Evolutionary conservation across 1,140 invertebrate species (phyloP).

Genomic region (Brachionus calyciflorus): DNA sequence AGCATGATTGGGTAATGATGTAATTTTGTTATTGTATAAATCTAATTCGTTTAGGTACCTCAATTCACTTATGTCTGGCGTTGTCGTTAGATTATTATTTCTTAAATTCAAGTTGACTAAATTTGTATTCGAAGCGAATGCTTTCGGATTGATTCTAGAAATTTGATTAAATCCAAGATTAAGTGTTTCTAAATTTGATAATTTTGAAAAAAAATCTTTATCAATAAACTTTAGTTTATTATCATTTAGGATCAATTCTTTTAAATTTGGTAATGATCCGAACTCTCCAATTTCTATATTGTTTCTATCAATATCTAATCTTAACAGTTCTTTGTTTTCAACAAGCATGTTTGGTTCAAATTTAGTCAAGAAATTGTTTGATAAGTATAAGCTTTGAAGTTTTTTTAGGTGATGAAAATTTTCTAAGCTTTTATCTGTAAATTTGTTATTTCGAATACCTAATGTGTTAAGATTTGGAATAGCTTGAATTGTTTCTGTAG

Average conservation of each 20-base stretch:
- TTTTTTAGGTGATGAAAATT: not conserved
- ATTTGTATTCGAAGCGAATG: not conserved
- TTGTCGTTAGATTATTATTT: not conserved
- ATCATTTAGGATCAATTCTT: not conserved
- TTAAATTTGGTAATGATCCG: not conserved
- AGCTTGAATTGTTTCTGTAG: not conserved
- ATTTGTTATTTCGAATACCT: not conserved
- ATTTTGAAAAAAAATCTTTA: not conserved
- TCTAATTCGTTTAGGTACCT: not conserved
- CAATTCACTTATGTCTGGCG: not conserved
- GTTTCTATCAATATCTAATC: not conserved
- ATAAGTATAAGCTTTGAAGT: not conserved
- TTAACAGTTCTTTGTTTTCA: not conserved
- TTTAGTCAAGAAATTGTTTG: not conserved
- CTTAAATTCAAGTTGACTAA: not conserved
- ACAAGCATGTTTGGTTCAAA: not conserved
- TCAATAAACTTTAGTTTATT: not conserved
- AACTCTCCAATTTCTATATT: not conserved
- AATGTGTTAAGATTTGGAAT: not conserved
- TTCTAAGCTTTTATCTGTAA: not conserved
- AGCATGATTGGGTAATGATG: not conserved
- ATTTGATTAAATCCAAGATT: not conserved
- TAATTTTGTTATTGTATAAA: not conserved
- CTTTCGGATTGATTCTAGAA: not conserved
- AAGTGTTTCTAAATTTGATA: not conserved